These are phyloP conservation scores for Xanthorhoe spadicearia DNA, from an alignment of 2,888 invertebrate genomes.

Conservation along the genomic window DNA sequence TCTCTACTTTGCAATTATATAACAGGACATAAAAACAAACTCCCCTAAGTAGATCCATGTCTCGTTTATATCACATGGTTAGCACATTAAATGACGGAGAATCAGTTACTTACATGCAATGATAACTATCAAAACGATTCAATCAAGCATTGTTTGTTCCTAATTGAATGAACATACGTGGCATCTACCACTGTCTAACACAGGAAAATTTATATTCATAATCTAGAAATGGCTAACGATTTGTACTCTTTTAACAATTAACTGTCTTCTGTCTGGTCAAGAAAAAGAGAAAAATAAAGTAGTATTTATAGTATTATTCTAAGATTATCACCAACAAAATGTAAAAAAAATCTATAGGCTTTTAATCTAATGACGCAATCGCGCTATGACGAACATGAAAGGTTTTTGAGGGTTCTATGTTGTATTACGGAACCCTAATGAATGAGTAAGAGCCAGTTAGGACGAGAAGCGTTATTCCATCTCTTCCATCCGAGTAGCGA, in stretches of 20 bases:
- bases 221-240: no score
- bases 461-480: slow-evolving; percentile 22
- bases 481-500: slow-evolving; percentile 11
- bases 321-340: no score
- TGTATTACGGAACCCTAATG: slow-evolving; percentile 9
- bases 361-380: neutral
- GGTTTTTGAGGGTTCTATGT: neutral
- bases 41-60: neutral
- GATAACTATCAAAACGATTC: neutral
- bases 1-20: neutral
- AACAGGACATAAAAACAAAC: neutral
- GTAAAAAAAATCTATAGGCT: neutral
- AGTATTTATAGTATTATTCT: no score
- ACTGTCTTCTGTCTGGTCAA: no score
- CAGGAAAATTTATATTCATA: no score
- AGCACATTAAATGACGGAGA: neutral
- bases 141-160: neutral
- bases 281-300: no score
- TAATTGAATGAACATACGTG: neutral
- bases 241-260: no score
- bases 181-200: neutral
- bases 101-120: neutral
- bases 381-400: neutral
- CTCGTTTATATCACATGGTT: neutral
- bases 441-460: slow-evolving; percentile 14